A percentile compares a stretch with the other conserved stretches of the same genome.
These are phyloP conservation scores for Norana najaformis DNA, from an alignment of 2,888 invertebrate genomes.

Conservation along the genomic window DNA sequence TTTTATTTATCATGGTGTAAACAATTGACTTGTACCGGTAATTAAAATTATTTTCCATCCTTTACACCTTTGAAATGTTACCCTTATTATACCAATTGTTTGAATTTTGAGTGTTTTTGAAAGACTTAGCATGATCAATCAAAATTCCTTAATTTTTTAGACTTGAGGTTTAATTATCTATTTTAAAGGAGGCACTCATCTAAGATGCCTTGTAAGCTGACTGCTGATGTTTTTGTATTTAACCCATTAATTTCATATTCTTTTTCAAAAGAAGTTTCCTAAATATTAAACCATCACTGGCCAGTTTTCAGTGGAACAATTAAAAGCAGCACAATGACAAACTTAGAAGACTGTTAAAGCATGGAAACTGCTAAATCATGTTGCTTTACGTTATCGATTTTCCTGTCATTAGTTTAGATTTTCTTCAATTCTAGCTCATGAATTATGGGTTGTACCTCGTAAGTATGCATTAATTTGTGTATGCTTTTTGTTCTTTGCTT, in stretches of 20 bases:
- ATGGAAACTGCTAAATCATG: background rate
- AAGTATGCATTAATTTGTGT: background rate
- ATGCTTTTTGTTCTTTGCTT: background rate
- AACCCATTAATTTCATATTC: background rate
- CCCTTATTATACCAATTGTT: background rate
- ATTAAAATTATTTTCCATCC: background rate
- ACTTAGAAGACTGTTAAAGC: background rate
- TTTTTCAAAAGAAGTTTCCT: background rate
- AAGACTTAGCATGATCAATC: background rate
- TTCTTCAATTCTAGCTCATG: background rate
- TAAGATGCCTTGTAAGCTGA: background rate
- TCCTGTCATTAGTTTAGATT: background rate
- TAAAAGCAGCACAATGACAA: background rate
- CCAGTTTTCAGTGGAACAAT: background rate
- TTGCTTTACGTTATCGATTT: background rate
- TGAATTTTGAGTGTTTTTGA: background rate
- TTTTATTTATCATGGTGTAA: background rate
- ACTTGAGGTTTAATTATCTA: background rate
- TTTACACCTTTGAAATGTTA: background rate
- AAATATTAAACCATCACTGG: background rate
- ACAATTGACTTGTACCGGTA: background rate
- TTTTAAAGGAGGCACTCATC: background rate
- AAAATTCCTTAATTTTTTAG: background rate
- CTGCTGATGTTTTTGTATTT: background rate
- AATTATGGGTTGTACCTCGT: background rate